Conservation (phyloP, 2,888 invertebrate species). For the Gymnoscelis rufifasciata region DNA sequence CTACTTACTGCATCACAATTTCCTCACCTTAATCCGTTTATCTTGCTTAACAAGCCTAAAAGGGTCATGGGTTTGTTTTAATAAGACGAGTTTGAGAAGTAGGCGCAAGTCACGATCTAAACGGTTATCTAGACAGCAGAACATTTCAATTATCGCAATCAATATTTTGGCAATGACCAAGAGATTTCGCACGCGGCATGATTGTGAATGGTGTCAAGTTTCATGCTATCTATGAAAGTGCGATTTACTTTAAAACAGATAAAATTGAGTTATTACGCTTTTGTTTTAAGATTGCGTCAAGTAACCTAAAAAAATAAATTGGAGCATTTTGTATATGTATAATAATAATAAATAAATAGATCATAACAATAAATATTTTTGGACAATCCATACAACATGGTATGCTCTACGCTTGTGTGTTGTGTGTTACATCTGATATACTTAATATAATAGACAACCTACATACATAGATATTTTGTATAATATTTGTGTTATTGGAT, state of each 20-base stretch:
- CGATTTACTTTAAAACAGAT: neutral
- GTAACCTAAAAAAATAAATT: too few relatives aligned
- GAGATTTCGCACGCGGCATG: slow-evolving; percentile 17
- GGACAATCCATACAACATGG: too few relatives aligned
- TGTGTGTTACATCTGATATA: too few relatives aligned
- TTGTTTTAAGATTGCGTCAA: neutral
- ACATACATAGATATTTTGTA: too few relatives aligned
- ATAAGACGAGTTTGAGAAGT: slow-evolving; percentile 9
- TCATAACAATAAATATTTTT: too few relatives aligned
- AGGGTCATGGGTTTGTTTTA: slow-evolving; percentile 1
- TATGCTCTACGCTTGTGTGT: too few relatives aligned
- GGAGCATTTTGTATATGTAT: too few relatives aligned
- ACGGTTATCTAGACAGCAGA: slow-evolving; percentile 27
- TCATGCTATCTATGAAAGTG: neutral
- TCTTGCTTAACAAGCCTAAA: neutral
- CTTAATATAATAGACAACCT: too few relatives aligned
- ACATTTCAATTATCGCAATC: slow-evolving; percentile 24
- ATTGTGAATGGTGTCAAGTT: slow-evolving; percentile 10
- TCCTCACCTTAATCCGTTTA: too few relatives aligned
- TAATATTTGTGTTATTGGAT: too few relatives aligned
- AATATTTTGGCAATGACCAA: slow-evolving; percentile 24
- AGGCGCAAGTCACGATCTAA: slow-evolving; percentile 21
- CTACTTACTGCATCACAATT: too few relatives aligned
- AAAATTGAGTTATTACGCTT: neutral
- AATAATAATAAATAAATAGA: too few relatives aligned